Conservation (phyloP, 2,113 vertebrate genomes). For the Neogobius melanostomus region DNA sequence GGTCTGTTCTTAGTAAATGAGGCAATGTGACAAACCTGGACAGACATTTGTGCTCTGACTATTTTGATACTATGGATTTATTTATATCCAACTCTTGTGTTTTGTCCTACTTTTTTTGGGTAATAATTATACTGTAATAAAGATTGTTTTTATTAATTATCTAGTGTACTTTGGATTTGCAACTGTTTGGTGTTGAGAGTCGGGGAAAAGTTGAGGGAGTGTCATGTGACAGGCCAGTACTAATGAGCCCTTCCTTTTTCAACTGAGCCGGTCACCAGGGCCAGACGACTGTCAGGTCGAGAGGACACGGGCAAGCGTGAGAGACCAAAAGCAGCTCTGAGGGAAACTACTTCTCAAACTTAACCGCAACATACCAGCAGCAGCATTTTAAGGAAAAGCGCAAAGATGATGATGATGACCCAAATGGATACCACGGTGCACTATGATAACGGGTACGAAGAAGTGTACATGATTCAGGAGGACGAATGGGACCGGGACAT, state of each 20-base stretch:
- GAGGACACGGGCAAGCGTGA: constrained; percentile 55
- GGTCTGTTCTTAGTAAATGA: neutral
- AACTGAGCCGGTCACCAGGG: constrained; percentile 48
- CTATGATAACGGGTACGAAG: constrained; percentile 78
- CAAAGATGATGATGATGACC: constrained; percentile 57
- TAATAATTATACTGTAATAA: constrained; percentile 66
- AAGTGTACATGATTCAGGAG: constrained; percentile 80
- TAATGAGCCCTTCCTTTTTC: constrained; percentile 51
- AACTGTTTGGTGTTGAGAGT: neutral
- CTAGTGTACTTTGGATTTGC: neutral
- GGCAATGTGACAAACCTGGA: neutral
- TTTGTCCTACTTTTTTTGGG: constrained; percentile 33
- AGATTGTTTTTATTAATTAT: constrained; percentile 48
- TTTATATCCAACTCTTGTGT: constrained; percentile 64
- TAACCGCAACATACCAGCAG: neutral
- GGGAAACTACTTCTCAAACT: constrained; percentile 16
- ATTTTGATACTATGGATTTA: constrained; percentile 41
- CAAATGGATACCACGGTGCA: constrained; percentile 69
- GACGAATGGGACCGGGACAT: constrained; percentile 84
- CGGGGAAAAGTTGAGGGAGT: constrained; percentile 7
- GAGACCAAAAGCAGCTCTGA: constrained; percentile 12
- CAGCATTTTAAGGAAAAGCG: constrained; percentile 1
- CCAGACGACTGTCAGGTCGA: constrained; percentile 62
- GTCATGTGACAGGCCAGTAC: constrained; percentile 71
- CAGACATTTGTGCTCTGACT: constrained; percentile 4